These are phyloP conservation scores for Diloba caeruleocephala DNA, from an alignment of 2,888 invertebrate species.

Conservation along the genomic window DNA sequence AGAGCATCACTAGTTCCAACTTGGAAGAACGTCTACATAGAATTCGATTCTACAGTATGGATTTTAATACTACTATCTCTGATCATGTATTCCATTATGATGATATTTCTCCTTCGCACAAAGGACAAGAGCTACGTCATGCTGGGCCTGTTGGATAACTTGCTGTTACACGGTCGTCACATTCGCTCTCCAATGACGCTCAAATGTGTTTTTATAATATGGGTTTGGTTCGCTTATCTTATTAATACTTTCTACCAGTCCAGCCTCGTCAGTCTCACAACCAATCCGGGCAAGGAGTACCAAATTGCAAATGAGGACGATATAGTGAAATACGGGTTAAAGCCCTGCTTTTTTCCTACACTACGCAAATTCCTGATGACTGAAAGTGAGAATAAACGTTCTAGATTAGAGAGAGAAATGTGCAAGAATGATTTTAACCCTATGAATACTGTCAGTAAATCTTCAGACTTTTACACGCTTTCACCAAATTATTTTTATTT, in stretches of 20 bases:
- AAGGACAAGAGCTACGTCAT: slow-evolving; percentile 56
- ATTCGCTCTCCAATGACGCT: slow-evolving; percentile 43
- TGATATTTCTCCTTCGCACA: slow-evolving; percentile 44
- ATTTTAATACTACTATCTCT: slow-evolving; percentile 53
- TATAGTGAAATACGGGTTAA: slow-evolving; percentile 52
- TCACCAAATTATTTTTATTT: slow-evolving; percentile 25
- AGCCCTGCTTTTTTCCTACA: slow-evolving; percentile 66
- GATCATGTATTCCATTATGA: slow-evolving; percentile 51
- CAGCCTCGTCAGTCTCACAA: slow-evolving; percentile 63
- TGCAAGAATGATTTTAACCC: slow-evolving; percentile 34
- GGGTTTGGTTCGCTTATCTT: slow-evolving; percentile 67
- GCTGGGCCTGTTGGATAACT: slow-evolving; percentile 59
- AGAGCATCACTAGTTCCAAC: slow-evolving; percentile 48
- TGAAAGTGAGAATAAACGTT: slow-evolving; percentile 11
- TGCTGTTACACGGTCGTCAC: slow-evolving; percentile 57
- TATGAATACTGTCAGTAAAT: slow-evolving; percentile 28
- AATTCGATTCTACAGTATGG: slow-evolving; percentile 64
- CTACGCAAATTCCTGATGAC: slow-evolving; percentile 43
- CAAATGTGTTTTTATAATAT: slow-evolving; percentile 56
- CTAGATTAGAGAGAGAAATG: neutral
- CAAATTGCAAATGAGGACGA: slow-evolving; percentile 66
- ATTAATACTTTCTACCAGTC: slow-evolving; percentile 66
- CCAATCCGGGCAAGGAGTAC: slow-evolving; percentile 59
- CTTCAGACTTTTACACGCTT: slow-evolving; percentile 27
- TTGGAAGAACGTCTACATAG: slow-evolving; percentile 64